Base-by-base conservation (phyloP, 2,797 vertebrate genomes). In the Pogoniulus pusillus region DNA sequence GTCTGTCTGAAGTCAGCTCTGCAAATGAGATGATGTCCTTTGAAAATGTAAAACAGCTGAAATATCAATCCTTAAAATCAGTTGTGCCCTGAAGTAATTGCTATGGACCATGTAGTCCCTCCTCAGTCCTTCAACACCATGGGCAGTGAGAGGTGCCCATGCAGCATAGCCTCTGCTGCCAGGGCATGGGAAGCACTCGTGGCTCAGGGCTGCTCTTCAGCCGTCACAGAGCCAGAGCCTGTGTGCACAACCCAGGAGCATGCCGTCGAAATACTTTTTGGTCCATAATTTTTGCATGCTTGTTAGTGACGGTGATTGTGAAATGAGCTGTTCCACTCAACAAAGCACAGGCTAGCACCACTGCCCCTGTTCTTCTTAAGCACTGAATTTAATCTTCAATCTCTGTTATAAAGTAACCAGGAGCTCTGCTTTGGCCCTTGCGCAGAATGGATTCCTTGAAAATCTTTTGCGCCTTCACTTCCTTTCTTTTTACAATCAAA, bases 371-470 rank as follows among this genome's bases (percentile, higher is more conserved):
- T 79, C 82, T 34, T 87, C 57, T 23, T 12, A 22, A 72, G 82
- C 55, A 4, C 47, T 54, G 76, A 65, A 59, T 64, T 47, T 89
- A 74, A 83, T 66, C 82, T 53, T 41, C 72, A 62, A 51, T 66
- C 87, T 84, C 59, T 43, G 68, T 71, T 91, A 73, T 15, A 91
- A 43, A 86, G 82, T 95, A 91, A 92, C 83, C n/a, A 16, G 37
- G 57, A 70, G 76, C 69, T 75, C 73, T 58, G 30, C 4, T 51
- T 57, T 43, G 65, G 27, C 45, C 23, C 58, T 63, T 59, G 68
- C 41, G 14, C 57, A 17, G 32, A 55, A 51, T 47, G 47, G n/a
- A 30, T 83, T 86, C 71, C 32, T 34, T 69, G 14, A n/a, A 54
- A 13, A 16, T 35, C n/a, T 57, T 39, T 69, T 55, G 60, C 4